Evolutionary conservation across 2,888 invertebrate genomes (phyloP).

Genomic region (Melanotus villosus): DNA sequence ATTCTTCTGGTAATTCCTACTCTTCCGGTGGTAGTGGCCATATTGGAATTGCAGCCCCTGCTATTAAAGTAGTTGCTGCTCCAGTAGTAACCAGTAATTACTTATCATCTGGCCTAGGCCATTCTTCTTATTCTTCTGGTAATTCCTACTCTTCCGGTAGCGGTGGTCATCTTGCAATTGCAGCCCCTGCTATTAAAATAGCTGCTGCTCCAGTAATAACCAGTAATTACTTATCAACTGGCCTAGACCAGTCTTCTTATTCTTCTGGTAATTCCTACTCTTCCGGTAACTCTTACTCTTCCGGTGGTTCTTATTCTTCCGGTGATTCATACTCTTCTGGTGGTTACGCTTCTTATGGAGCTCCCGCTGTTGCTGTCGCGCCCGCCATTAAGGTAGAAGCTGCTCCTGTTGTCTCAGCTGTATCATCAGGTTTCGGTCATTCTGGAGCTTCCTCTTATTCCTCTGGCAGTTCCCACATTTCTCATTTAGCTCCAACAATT

Average conservation of each 20-base stretch:
- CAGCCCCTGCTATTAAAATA: conserved; percentile 15
- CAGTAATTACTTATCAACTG: conserved; percentile 2
- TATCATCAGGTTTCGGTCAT: conserved; percentile 2
- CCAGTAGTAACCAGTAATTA: conserved; percentile 57
- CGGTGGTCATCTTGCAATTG: conserved; percentile 45
- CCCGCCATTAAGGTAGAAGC: conserved; percentile 2
- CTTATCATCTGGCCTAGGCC: conserved; percentile 37
- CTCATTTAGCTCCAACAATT: background rate
- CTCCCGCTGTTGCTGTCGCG: background rate
- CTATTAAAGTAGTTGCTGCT: conserved; percentile 1
- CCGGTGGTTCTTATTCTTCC: conserved; percentile 38
- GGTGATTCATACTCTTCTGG: background rate
- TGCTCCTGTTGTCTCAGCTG: background rate
- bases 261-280: conserved; percentile 19
- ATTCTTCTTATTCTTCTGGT: conserved; percentile 22
- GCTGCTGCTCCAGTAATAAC: conserved; percentile 24
- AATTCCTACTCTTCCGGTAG: background rate
- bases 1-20: conserved; percentile 1
- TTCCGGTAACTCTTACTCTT: conserved; percentile 6
- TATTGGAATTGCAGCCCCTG: conserved; percentile 12
- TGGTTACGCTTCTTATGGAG: conserved; percentile 42
- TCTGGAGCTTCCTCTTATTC: conserved; percentile 20
- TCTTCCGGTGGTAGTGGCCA: too few species aligned
- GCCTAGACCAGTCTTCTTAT: conserved; percentile 9
- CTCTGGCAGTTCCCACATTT: conserved; percentile 9